phyloP scores from a whole-genome alignment of 2,113 vertebrate genomes.

The Ammospiza nelsoni region DNA sequence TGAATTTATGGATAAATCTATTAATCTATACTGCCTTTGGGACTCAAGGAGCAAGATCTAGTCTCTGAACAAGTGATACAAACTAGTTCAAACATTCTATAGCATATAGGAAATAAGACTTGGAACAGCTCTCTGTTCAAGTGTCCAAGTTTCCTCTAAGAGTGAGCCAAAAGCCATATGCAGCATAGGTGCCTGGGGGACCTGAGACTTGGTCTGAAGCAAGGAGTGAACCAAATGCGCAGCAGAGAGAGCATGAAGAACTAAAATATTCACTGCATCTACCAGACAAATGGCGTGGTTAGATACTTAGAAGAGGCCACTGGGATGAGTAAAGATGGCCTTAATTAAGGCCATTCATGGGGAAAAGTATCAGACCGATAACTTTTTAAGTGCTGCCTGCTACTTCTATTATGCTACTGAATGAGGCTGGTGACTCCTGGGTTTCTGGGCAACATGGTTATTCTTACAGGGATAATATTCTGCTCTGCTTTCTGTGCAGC shows the following conservation, averaged over 20 bases:
- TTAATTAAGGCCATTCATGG: background rate
- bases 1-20: background rate
- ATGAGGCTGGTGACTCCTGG: background rate
- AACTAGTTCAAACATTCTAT: background rate
- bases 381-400: background rate
- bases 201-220: background rate
- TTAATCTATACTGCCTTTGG: background rate
- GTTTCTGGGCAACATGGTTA: background rate
- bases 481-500: background rate
- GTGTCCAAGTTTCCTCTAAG: slow-evolving; percentile 23
- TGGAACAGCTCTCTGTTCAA: background rate
- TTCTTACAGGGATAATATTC: background rate
- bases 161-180: background rate
- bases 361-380: background rate
- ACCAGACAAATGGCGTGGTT: background rate
- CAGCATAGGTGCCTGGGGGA: background rate
- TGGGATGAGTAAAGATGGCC: background rate
- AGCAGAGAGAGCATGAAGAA: background rate
- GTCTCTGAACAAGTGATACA: slow-evolving; percentile 15
- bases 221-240: background rate
- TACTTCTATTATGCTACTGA: background rate
- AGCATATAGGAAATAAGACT: background rate
- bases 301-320: background rate
- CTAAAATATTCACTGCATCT: background rate
- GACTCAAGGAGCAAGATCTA: background rate